These are phyloP conservation scores for Drosophila sturtevanti DNA, from an alignment of 1,140 invertebrate genomes.

Conservation along the genomic window DNA sequence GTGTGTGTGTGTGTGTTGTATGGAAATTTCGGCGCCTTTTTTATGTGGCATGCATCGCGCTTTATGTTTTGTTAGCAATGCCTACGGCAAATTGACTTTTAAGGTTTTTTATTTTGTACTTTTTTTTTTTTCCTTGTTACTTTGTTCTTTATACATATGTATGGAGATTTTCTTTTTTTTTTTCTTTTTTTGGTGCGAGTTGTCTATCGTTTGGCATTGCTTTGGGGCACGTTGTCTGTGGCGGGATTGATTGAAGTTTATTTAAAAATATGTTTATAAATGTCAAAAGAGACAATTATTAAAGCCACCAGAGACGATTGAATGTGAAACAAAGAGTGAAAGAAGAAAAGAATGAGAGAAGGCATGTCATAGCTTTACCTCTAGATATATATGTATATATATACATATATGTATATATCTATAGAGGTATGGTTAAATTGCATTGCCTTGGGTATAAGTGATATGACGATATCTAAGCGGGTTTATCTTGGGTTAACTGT, in stretches of 20 bases:
- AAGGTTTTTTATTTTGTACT: constrained; percentile 53
- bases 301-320: constrained; percentile 36
- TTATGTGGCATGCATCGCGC: constrained; percentile 44
- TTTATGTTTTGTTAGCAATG: constrained; percentile 75
- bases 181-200: constrained; percentile 20
- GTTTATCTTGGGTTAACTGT: constrained; percentile 45
- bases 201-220: constrained; percentile 61
- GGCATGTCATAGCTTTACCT: too few species aligned
- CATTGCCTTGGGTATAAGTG: neutral
- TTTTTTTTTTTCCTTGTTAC: constrained; percentile 32
- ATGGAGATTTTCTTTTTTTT: constrained; percentile 29
- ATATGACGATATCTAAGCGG: neutral
- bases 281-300: constrained; percentile 74
- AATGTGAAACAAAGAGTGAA: neutral
- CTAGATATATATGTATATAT: too few species aligned
- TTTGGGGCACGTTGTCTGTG: constrained; percentile 49
- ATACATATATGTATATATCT: too few species aligned
- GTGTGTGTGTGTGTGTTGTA: constrained; percentile 14
- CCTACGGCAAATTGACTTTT: constrained; percentile 78
- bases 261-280: constrained; percentile 75
- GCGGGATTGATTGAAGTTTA: constrained; percentile 74
- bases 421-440: neutral
- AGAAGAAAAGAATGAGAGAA: too few species aligned
- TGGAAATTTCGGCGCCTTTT: constrained; percentile 46
- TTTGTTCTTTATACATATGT: neutral